Percentiles rank a stretch among this genome's conserved stretches.
phyloP scores from a whole-genome alignment of 1,140 invertebrate species.

The Anastrepha obliqua region DNA sequence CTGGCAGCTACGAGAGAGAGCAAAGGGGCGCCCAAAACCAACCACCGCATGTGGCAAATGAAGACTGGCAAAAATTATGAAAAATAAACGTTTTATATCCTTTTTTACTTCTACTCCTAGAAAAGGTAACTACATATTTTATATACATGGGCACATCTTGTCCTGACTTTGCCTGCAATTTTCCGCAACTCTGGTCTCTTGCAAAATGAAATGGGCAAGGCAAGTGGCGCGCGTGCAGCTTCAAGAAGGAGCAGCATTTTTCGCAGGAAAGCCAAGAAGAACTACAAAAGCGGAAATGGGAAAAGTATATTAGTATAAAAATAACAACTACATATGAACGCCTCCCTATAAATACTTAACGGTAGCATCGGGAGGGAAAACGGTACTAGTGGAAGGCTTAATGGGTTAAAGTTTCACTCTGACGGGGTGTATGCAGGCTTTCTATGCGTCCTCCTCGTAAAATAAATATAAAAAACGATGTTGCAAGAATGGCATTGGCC shows the following conservation, averaged over 20 bases:
- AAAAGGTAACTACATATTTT: background rate
- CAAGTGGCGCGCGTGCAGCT: background rate
- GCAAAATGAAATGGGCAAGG: constrained; percentile 34
- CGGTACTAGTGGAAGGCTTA: no score
- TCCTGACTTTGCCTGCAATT: background rate
- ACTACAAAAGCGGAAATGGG: background rate
- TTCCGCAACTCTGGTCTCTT: background rate
- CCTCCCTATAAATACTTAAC: no score
- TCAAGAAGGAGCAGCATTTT: constrained; percentile 19
- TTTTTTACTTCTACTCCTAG: no score
- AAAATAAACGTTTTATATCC: constrained; percentile 8
- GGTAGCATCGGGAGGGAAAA: no score
- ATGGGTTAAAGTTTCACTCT: no score
- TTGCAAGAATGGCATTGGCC: background rate
- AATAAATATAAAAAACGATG: no score
- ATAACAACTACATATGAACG: background rate
- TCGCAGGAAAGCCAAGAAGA: constrained; percentile 13
- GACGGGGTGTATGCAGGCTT: no score
- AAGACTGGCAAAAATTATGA: constrained; percentile 28
- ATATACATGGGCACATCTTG: background rate
- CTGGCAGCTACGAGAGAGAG: background rate
- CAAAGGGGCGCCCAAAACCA: background rate
- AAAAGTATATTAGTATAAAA: background rate
- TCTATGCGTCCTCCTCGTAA: no score
- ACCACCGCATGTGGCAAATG: background rate